A percentile compares a stretch with the other conserved stretches of the same genome.
Evolutionary conservation across 37 sponge, comb jelly and placozoan genomes (phyloP).

Genomic region (Ephydatia muelleri): DNA sequence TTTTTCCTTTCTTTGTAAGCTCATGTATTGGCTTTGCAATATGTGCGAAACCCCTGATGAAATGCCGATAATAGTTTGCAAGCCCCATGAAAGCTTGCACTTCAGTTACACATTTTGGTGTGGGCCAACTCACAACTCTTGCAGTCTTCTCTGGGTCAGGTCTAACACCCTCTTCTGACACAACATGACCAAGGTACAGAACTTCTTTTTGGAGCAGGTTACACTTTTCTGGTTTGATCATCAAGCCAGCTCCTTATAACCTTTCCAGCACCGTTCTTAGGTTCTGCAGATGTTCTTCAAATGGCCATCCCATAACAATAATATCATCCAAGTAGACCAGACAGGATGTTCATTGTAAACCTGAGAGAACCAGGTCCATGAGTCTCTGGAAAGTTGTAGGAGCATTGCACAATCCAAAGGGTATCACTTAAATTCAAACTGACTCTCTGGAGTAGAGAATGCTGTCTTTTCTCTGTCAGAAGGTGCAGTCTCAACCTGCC

Average conservation of each 20-base stretch:
- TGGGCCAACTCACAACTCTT: constrained; percentile 10
- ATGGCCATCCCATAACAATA: constrained; percentile 8
- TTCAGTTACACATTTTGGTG: constrained; percentile 1
- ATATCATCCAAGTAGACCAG: constrained; percentile 29
- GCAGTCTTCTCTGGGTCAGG: constrained; percentile 8
- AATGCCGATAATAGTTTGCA: no score
- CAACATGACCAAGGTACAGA: constrained; percentile 11
- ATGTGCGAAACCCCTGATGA: constrained; percentile 15
- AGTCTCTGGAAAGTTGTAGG: not conserved
- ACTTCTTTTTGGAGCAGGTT: not conserved
- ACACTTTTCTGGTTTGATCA: constrained; percentile 12
- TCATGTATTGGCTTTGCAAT: constrained; percentile 23
- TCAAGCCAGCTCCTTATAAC: not conserved
- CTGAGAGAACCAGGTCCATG: constrained; percentile 25
- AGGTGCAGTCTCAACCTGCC: constrained; percentile 36
- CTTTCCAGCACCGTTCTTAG: not conserved
- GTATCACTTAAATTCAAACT: constrained; percentile 10
- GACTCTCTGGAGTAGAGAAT: constrained; percentile 5
- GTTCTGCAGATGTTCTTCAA: constrained; percentile 10
- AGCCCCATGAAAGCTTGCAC: constrained; percentile 18
- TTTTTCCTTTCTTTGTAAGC: constrained; percentile 4
- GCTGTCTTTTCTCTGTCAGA: constrained; percentile 27
- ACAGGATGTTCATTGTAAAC: constrained; percentile 3
- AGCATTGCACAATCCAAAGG: no score
- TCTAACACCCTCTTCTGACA: not conserved